phyloP scores from a whole-genome alignment of 2,888 invertebrate species.

The Thelaira solivaga region DNA sequence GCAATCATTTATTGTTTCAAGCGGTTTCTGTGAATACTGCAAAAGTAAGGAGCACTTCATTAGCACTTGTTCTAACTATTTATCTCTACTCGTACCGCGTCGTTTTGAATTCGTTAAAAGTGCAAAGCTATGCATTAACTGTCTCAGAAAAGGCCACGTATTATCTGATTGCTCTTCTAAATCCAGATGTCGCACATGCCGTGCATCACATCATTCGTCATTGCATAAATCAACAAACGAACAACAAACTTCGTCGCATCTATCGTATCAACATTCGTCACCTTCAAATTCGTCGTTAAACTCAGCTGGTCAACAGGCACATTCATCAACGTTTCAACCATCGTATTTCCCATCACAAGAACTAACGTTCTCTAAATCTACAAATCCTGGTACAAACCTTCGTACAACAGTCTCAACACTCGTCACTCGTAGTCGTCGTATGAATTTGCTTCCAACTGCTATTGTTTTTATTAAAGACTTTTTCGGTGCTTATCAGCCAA shows the following conservation, averaged over 20 bases:
- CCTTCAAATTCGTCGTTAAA: neutral
- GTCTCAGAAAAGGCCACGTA: neutral
- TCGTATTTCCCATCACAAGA: neutral
- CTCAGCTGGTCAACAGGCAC: neutral
- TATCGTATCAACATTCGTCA: neutral
- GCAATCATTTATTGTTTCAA: no score
- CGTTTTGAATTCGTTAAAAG: neutral
- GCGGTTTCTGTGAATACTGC: no score
- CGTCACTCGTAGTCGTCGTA: neutral
- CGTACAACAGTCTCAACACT: neutral
- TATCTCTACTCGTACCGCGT: no score
- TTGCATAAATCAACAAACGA: neutral
- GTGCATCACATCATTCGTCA: neutral
- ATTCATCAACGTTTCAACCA: neutral
- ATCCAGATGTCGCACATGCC: neutral
- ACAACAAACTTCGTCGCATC: neutral
- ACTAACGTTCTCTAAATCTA: neutral
- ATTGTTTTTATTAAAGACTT: constrained; percentile 31
- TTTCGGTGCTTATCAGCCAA: constrained; percentile 8
- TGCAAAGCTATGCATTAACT: neutral
- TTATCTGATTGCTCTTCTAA: neutral
- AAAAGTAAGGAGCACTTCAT: neutral
- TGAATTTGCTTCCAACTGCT: constrained; percentile 2
- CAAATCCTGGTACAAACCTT: neutral
- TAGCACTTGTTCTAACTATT: no score